Percentiles rank a stretch among this genome's conserved stretches.
Evolutionary conservation across 2,113 vertebrate species (phyloP).

Genomic region (Daphoenositta chrysoptera): DNA sequence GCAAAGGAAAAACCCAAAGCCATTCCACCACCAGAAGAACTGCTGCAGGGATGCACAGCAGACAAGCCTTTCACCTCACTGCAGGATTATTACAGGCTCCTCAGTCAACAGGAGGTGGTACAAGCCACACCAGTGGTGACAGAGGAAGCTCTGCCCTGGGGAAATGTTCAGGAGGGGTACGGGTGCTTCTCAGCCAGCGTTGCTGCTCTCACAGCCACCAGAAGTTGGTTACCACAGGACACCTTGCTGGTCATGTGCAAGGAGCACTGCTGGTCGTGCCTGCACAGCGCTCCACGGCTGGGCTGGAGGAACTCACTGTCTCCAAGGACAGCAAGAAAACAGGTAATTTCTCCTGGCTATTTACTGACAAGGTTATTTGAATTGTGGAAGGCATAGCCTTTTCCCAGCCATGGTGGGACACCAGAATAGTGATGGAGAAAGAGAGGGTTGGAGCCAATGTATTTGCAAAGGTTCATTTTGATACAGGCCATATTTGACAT

Average conservation of each 20-base stretch:
- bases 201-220: neutral
- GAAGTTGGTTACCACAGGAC: neutral
- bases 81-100: neutral
- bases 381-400: neutral
- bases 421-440: neutral
- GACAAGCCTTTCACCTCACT: fast-evolving
- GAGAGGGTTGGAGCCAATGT: neutral
- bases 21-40: fast-evolving
- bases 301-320: neutral
- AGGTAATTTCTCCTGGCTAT: conserved; percentile 3
- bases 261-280: fast-evolving
- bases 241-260: neutral
- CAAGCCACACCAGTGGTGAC: neutral
- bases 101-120: neutral
- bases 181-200: fast-evolving
- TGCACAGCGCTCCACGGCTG: fast-evolving
- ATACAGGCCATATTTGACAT: neutral
- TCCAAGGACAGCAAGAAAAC: neutral
- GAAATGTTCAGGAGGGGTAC: neutral
- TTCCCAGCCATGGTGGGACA: neutral
- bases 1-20: neutral
- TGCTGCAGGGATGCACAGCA: fast-evolving
- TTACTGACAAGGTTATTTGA: neutral
- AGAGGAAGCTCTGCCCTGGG: neutral
- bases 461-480: neutral